phyloP scores from a whole-genome alignment of 2,113 vertebrate species.

The Tragelaphus buxtoni region DNA sequence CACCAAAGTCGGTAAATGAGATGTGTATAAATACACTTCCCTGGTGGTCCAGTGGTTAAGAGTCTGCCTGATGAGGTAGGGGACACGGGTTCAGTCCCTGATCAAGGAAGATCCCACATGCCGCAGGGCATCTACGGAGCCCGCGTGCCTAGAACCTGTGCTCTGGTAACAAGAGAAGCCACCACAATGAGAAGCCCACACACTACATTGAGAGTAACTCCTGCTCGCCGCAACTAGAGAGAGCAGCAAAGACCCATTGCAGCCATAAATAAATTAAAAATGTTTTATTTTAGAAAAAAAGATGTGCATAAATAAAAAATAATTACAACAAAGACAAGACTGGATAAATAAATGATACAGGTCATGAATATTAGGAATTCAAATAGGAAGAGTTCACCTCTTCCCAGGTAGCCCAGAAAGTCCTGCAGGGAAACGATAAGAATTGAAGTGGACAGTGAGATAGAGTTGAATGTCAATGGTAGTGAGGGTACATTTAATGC shows the following conservation, averaged over 20 bases:
- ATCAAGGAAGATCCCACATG: not conserved
- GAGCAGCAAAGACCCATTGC: not conserved
- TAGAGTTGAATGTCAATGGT: not conserved
- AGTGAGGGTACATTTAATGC: not conserved
- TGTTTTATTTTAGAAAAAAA: not conserved
- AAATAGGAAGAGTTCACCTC: not conserved
- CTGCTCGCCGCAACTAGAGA: not conserved
- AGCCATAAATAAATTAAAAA: not conserved
- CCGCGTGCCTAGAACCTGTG: not conserved
- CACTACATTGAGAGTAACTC: not conserved
- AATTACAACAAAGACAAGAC: not conserved
- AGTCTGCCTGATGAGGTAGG: not conserved
- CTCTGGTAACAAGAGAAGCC: not conserved
- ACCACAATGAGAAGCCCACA: not conserved
- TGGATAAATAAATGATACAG: not conserved
- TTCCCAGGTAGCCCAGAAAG: not conserved
- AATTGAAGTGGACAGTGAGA: not conserved
- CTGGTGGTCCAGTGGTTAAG: not conserved
- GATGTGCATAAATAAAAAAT: not conserved
- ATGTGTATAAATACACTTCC: not conserved
- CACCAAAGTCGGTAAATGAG: not conserved
- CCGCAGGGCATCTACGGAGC: not conserved
- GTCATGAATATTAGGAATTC: not conserved
- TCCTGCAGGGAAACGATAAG: not conserved
- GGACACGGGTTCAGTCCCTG: not conserved